Percentiles rank a stretch among this genome's conserved stretches.
phyloP scores from a whole-genome alignment of 2,888 invertebrate species.

The Odontomyia ornata region DNA sequence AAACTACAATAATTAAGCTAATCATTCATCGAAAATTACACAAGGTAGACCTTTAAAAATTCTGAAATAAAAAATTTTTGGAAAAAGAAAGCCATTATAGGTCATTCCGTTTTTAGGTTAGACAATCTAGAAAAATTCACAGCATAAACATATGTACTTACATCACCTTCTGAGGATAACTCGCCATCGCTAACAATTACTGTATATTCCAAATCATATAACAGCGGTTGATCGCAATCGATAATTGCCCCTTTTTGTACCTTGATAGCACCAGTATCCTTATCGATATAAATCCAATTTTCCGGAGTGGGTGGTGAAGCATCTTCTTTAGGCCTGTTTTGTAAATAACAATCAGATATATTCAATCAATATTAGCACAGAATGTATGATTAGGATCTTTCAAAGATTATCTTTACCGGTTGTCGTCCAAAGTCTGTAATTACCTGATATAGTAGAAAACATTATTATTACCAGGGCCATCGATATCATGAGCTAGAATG shows the following conservation, averaged over 20 bases:
- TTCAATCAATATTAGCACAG: too few species aligned
- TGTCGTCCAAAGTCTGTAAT: conserved; percentile 55
- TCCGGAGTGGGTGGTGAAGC: conserved; percentile 57
- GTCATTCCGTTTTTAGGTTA: too few species aligned
- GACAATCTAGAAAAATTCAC: too few species aligned
- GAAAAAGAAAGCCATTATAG: too few species aligned
- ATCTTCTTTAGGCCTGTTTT: conserved; percentile 62
- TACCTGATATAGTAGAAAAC: conserved; percentile 68
- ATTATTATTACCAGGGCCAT: conserved; percentile 69
- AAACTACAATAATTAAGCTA: too few species aligned
- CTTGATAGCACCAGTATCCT: conserved; percentile 66
- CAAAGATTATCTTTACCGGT: too few species aligned
- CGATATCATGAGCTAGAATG: conserved; percentile 70
- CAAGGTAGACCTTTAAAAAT: too few species aligned
- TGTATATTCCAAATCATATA: conserved; percentile 66
- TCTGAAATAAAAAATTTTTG: too few species aligned
- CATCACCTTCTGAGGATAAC: conserved; percentile 61
- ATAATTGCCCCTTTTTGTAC: conserved; percentile 65
- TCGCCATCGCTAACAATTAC: conserved; percentile 68
- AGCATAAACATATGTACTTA: conserved; percentile 54
- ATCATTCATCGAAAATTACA: too few species aligned
- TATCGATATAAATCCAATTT: conserved; percentile 66
- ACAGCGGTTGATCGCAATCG: conserved; percentile 68
- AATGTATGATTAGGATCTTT: too few species aligned
- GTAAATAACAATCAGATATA: background rate